Base-by-base conservation (phyloP, 2,797 vertebrate genomes). In the Naso thynnoides region DNA sequence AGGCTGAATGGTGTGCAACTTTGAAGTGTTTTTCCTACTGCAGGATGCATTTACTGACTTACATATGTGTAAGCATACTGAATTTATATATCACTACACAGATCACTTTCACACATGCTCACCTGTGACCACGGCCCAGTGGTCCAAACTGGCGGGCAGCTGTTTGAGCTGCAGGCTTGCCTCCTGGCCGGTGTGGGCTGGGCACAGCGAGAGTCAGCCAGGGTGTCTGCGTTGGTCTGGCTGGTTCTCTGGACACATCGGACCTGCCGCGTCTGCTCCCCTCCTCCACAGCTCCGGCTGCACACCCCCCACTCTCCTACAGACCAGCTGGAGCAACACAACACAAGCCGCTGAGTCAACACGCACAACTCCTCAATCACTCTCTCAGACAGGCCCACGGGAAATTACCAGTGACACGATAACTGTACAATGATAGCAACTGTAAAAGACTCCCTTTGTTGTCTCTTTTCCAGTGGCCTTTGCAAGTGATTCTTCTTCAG, bases 51-150 rank as follows among this genome's bases (percentile, higher is more conserved):
- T 48, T 23, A 15, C 29, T 33, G 6, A 42, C 49, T 39, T 27
- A 38, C 5, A 56, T 57, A 23, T 39, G 5, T 50, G 39, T 36
- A 14, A 44, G 36, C 8, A 3, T 23, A 16, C 1, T 11, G 8
- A 58, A 16, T 60, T 11, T 4, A 44, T 5, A 18, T 33, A 39
- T 44, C 49, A 9, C 31, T 5, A 9, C 19, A 41, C 24, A 44
- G 41, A 65, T 54, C 9, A 11, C 15, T 65, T 73, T 71, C 11
- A 23, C 61, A 61, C 55, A 63, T 49, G 47, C 83, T 92, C 76
- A 97, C 97, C 96, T 97, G 95, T 27, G 95, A 94, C 97, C 97
- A 98, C 1, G 93, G 86, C 33, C 96, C 95, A 0, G 87, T 1
- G 58, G 86, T 95, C 97, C 97, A 98, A 0, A 85, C 83, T 0